Conservation (phyloP, 2,797 vertebrate genomes). For the Amblyraja radiata region DNA sequence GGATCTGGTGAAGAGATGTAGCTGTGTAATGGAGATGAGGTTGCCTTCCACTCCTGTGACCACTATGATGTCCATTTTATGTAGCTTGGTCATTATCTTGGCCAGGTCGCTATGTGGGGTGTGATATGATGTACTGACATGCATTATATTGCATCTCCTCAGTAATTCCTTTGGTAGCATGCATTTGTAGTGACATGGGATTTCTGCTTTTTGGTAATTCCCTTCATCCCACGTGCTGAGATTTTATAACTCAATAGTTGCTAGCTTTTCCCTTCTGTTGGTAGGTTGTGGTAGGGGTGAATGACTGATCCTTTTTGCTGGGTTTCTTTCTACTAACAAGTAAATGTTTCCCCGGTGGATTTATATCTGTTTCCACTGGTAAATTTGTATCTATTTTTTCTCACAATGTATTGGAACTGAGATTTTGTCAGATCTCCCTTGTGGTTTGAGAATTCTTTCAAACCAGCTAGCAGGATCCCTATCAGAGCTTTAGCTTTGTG, state of each 20-base stretch:
- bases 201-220: background rate
- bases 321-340: background rate
- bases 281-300: background rate
- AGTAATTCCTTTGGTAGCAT: background rate
- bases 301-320: background rate
- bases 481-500: slow-evolving; percentile 25
- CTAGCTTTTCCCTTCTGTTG: background rate
- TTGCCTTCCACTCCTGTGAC: too few species aligned
- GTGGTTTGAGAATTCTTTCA: background rate
- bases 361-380: background rate
- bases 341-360: background rate
- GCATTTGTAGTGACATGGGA: background rate
- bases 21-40: too few species aligned
- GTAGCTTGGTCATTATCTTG: too few species aligned
- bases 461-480: background rate
- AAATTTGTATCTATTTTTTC: background rate
- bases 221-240: background rate
- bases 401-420: slow-evolving; percentile 17
- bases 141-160: background rate
- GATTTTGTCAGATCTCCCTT: background rate
- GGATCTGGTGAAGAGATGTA: too few species aligned
- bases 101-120: background rate
- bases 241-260: background rate
- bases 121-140: background rate
- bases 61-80: too few species aligned